Conservation (phyloP, 30 jellyfish, hydroid and myxozoan species). For the Rhopilema esculentum region DNA sequence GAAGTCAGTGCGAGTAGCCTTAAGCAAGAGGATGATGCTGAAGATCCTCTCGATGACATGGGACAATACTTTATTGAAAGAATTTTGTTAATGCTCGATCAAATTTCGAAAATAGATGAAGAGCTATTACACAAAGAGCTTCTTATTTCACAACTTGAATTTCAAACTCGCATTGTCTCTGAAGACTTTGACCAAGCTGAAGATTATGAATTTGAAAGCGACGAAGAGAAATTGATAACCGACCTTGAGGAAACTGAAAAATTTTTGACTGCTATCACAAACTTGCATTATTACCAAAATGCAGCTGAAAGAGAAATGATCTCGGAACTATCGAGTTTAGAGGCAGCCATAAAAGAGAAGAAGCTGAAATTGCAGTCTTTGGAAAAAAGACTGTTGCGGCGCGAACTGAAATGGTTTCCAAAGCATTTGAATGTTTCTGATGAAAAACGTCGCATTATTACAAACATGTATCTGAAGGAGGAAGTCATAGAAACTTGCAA, state of each 20-base stretch:
- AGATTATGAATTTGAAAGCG: slow-evolving; percentile 28
- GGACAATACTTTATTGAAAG: background rate
- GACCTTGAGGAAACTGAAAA: slow-evolving; percentile 58
- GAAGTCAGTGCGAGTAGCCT: background rate
- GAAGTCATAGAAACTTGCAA: background rate
- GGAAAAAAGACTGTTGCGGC: slow-evolving; percentile 20
- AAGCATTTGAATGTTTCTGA: slow-evolving; percentile 41
- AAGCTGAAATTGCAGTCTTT: slow-evolving; percentile 13
- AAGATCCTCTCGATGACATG: background rate
- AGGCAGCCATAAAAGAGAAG: slow-evolving; percentile 18
- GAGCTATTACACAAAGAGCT: slow-evolving; percentile 43
- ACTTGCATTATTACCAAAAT: slow-evolving; percentile 44
- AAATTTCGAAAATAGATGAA: slow-evolving; percentile 19
- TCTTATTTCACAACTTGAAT: slow-evolving; percentile 40
- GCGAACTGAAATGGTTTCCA: slow-evolving; percentile 31
- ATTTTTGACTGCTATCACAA: slow-evolving; percentile 47
- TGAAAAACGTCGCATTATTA: slow-evolving; percentile 1
- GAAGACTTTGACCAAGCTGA: slow-evolving; percentile 38
- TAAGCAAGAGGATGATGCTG: background rate
- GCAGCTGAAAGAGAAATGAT: slow-evolving; percentile 30
- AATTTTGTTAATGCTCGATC: background rate
- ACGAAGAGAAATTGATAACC: slow-evolving; percentile 37
- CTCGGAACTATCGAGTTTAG: slow-evolving; percentile 7
- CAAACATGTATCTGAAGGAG: background rate
- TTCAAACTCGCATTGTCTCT: slow-evolving; percentile 32